phyloP scores from a whole-genome alignment of 2,888 invertebrate species.

The Scaptomyza reducta region DNA sequence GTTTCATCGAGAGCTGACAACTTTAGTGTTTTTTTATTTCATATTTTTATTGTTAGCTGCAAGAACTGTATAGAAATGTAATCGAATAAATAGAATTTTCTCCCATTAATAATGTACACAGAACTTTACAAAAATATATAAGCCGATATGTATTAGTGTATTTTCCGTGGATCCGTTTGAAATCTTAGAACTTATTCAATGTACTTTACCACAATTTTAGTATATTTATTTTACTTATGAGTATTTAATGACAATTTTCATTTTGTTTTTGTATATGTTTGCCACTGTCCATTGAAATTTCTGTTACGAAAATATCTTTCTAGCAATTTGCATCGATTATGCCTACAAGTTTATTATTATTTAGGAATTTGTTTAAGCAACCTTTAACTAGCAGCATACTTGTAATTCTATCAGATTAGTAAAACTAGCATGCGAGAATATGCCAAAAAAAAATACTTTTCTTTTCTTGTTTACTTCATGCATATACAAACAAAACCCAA shows the following conservation, averaged over 20 bases:
- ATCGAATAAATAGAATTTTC: not conserved
- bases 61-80: not conserved
- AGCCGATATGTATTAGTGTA: too few species aligned
- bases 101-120: not conserved
- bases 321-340: conserved; percentile 31
- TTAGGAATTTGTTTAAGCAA: conserved; percentile 28
- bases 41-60: too few species aligned
- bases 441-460: conserved; percentile 23
- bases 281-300: not conserved
- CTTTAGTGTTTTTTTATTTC: not conserved
- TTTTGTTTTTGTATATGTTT: not conserved
- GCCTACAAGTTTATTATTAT: conserved; percentile 29
- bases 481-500: conserved; percentile 19
- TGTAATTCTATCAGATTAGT: conserved; percentile 9
- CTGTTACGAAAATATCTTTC: conserved; percentile 15
- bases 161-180: too few species aligned
- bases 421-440: conserved; percentile 38
- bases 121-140: too few species aligned
- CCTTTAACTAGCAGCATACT: conserved; percentile 33
- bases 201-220: too few species aligned
- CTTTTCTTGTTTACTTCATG: conserved; percentile 27
- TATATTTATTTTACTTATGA: too few species aligned
- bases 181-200: too few species aligned
- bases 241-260: too few species aligned
- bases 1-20: not conserved